Evolutionary conservation across 2,113 vertebrate genomes (phyloP).

Genomic region (Hypocryptadius cinnamomeus): DNA sequence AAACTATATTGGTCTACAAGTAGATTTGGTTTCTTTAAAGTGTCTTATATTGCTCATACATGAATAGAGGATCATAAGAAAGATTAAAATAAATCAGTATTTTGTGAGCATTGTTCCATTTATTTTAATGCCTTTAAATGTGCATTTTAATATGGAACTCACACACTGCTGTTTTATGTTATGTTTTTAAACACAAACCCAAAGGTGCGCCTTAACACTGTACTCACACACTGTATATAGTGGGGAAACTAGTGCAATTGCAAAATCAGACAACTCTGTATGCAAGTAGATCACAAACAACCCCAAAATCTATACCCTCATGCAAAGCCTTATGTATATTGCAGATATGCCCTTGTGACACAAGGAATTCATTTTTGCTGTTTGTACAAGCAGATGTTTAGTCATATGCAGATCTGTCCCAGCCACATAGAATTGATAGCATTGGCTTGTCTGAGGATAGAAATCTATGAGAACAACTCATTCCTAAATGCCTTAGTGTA

Average conservation of each 20-base stretch:
- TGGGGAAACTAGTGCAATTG: background rate
- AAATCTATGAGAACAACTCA: background rate
- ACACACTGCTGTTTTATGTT: background rate
- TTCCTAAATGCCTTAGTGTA: background rate
- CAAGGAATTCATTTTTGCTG: background rate
- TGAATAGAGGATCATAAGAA: background rate
- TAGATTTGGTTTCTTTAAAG: background rate
- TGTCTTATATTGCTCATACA: background rate
- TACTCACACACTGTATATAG: background rate
- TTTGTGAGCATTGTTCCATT: background rate
- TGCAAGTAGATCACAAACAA: background rate
- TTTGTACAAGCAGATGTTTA: background rate
- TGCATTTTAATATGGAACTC: background rate
- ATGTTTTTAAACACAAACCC: background rate
- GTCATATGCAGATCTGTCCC: background rate
- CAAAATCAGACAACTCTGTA: background rate
- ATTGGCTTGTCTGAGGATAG: background rate
- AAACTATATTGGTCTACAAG: slow-evolving; percentile 18
- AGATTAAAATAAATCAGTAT: background rate
- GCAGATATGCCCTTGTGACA: background rate
- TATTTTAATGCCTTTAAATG: background rate
- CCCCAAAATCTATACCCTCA: background rate
- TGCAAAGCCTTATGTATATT: background rate
- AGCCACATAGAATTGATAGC: background rate
- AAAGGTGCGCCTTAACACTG: background rate